Evolutionary conservation across 2,797 vertebrate species (phyloP), one percentile per base, ranked within the genome.

Genomic region (Alauda arvensis): DNA sequence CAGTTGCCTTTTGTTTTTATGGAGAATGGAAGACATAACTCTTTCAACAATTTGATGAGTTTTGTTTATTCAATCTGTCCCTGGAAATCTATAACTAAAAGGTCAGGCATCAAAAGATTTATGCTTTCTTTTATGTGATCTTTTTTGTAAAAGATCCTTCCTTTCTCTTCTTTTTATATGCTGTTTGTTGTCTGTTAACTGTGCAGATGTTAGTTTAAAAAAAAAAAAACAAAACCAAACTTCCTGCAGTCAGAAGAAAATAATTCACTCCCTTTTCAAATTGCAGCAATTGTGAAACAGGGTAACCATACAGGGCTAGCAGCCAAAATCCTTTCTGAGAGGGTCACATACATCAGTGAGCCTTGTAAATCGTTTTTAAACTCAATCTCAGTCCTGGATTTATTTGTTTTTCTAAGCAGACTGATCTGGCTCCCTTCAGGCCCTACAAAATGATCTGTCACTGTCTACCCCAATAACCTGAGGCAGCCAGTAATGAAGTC

Each of bases 381-480:
- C 89, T 96, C 65, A 14, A 26, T 93, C 83, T 88, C 80, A 84
- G 92, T 87, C 55, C 68, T 88, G 69, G 78, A 94, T 96, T 95
- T 97, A 95, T 96, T 96, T 97, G 89, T 93, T 96, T 96, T 96
- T 92, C 88, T 94, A 94, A 93, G 70, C 84, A 96, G 91, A 93
- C 79, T 84, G 92, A 93, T 95, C 89, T 93, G 78, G 31, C 79
- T 95, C 84, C 93, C 91, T 92, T 81, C 69, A 80, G 77, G 66
- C 75, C 77, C 45, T 89, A 61, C 56, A 76, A 85, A 95, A 96
- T 93, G 76, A 96, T 97, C 94, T 94, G 89, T 96, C 95, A 97
- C 94, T 96, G 90, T 95, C 94, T 95, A 77, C 61, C 23, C 69
- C 75, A 88, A 93, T 95, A 96, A 96, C 95, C 93, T 80, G 67